Conservation (phyloP, 2,888 invertebrate genomes). For the Calliphora vomitoria region DNA sequence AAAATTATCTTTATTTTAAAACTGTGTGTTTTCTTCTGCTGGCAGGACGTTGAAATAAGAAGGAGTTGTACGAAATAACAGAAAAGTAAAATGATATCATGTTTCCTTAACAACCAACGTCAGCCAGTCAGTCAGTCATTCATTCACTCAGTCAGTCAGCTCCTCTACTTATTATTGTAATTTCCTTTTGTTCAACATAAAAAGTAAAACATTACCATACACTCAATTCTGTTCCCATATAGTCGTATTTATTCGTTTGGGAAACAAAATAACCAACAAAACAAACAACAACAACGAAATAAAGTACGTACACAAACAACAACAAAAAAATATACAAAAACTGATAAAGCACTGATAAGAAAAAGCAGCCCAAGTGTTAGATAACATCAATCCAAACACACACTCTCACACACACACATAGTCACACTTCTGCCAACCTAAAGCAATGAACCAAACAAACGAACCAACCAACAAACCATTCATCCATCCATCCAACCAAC, state of each 20-base stretch:
- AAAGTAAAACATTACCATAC: slow-evolving; percentile 53
- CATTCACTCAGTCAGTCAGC: slow-evolving; percentile 7
- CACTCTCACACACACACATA: slow-evolving; percentile 42
- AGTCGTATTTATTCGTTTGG: slow-evolving; percentile 56
- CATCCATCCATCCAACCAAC: slow-evolving; percentile 59
- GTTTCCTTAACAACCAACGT: slow-evolving; percentile 61
- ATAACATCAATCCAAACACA: slow-evolving; percentile 80
- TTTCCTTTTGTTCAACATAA: slow-evolving; percentile 52
- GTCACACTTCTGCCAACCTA: slow-evolving; percentile 57
- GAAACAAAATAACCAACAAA: slow-evolving; percentile 60
- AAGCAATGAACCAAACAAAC: slow-evolving; percentile 60
- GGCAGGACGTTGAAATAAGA: slow-evolving; percentile 29
- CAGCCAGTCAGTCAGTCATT: slow-evolving; percentile 56
- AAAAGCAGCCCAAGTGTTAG: slow-evolving; percentile 82
- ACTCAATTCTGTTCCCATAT: slow-evolving; percentile 57
- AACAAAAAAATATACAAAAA: slow-evolving; percentile 79
- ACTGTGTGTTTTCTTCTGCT: background rate
- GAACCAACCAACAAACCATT: slow-evolving; percentile 41
- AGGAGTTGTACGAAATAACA: slow-evolving; percentile 35
- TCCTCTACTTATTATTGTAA: slow-evolving; percentile 46
- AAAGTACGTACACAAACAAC: slow-evolving; percentile 27
- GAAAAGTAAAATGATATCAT: slow-evolving; percentile 51
- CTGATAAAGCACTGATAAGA: slow-evolving; percentile 84
- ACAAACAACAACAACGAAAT: slow-evolving; percentile 54
- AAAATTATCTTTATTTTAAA: slow-evolving; percentile 35